phyloP scores from a whole-genome alignment of 2,113 vertebrate genomes.

The Hypocryptadius cinnamomeus region DNA sequence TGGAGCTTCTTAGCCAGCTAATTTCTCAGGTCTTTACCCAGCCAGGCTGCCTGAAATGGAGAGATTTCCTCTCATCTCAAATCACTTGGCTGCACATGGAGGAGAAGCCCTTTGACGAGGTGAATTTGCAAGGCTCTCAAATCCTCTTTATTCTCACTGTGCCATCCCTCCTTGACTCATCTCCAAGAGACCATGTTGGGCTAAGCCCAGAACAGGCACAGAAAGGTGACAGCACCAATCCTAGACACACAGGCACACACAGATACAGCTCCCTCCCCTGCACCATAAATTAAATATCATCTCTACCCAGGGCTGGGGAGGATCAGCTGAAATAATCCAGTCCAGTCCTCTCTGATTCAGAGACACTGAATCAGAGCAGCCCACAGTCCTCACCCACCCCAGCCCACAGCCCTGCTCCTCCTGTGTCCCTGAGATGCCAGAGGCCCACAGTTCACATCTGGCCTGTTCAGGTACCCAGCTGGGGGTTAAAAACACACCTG shows the following conservation, averaged over 20 bases:
- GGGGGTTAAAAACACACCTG: background rate
- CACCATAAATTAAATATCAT: background rate
- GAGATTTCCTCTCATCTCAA: conserved; percentile 10
- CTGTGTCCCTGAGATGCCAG: no score
- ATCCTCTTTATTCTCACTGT: background rate
- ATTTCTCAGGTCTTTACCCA: conserved; percentile 39
- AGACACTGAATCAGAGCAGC: background rate
- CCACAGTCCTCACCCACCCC: background rate
- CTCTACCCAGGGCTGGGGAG: background rate
- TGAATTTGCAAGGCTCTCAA: conserved; percentile 12
- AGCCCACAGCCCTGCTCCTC: background rate
- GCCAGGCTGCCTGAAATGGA: background rate
- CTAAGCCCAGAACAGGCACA: background rate
- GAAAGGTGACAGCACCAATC: background rate
- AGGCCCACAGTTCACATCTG: background rate
- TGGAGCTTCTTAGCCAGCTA: conserved; percentile 18
- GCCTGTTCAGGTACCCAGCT: background rate
- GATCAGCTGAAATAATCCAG: background rate
- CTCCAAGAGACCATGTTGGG: background rate
- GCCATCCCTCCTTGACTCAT: background rate
- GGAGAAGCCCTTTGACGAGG: background rate
- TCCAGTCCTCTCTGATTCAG: background rate
- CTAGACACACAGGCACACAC: background rate
- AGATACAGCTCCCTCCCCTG: background rate
- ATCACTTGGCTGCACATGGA: conserved; percentile 30